Evolutionary conservation across 2,797 vertebrate species (phyloP), one percentile per base, ranked within the genome.

Genomic region (Hydrocynus forskahlii): DNA sequence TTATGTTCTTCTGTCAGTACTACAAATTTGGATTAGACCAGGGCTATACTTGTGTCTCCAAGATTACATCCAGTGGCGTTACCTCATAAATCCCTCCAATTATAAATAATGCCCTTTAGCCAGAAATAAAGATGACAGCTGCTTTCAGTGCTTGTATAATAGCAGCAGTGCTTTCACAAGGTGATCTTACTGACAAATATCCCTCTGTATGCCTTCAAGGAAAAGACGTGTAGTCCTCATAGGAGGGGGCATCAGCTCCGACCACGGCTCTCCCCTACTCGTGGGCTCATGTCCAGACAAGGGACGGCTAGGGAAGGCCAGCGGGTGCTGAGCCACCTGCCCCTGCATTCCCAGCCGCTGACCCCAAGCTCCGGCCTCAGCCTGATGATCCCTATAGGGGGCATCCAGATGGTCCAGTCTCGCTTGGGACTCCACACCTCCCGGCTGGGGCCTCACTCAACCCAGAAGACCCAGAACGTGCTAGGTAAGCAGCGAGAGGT

Each of bases 321-420:
- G 84, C 94, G 94, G 21, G 81, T 97, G 87, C 95, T 97, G 90
- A 98, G 97, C 89, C 97, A 99, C 88, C 96, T 99, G 83, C 97
- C 97, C 52, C 93, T 98, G 89, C 97, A 98, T 89, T 99, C 97
- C 8, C 97, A 97, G 93, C 94, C 93, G 85, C 91, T 94, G 0
- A 75, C 91, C 54, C 50, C 72, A 29, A 80, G 72, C 78, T 88
- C 93, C 85, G 89, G 91, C 57, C 92, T 93, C 0, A 95, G 89
- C 81, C 92, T 93, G 52, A 93, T 96, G 90, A 96, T 97, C 79
- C 95, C 96, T 76, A 96, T 97, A 5, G 96, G 96, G 69, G 96
- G 96, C 75, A 96, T 97, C 82, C 96, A 97, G 91, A 96, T 97
- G 95, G 94, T 97, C 69, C 95, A 95, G 84, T 92, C 95, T 1